phyloP scores from a whole-genome alignment of 2,113 vertebrate genomes.

The Xiphophorus maculatus region DNA sequence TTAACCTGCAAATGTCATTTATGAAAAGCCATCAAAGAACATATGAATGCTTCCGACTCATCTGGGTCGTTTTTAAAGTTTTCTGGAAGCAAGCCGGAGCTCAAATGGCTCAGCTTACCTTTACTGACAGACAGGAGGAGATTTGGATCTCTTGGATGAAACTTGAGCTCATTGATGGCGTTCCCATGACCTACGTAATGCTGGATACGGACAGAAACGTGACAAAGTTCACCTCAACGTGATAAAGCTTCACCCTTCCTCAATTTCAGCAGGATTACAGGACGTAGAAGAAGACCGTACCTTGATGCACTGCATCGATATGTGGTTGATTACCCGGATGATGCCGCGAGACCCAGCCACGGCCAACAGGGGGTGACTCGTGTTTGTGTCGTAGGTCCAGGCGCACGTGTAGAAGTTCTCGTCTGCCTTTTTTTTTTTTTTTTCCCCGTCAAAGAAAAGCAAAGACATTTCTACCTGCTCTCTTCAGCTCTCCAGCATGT shows the following conservation, averaged over 20 bases:
- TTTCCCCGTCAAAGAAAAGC: constrained; percentile 74
- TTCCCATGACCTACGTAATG: constrained; percentile 99
- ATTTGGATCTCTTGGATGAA: constrained; percentile 97
- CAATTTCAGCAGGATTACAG: background rate
- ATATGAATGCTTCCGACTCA: no score
- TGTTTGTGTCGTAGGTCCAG: constrained; percentile 98
- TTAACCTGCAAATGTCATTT: no score
- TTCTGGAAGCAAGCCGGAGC: background rate
- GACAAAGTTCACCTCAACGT: background rate
- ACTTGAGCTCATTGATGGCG: constrained; percentile 98
- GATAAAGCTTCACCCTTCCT: background rate
- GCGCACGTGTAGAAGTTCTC: constrained; percentile 99
- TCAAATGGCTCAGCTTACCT: constrained; percentile 81
- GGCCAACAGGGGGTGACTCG: constrained; percentile 94
- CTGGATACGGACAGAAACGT: constrained; percentile 65
- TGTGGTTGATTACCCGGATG: constrained; percentile 98
- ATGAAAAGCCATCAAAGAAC: background rate
- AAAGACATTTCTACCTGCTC: background rate
- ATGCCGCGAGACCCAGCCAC: constrained; percentile 97
- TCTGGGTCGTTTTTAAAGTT: background rate
- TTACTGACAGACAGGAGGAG: constrained; percentile 98
- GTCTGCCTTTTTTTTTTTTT: constrained; percentile 87
- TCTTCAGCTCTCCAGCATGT: background rate
- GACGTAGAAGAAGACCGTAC: constrained; percentile 60
- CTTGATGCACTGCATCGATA: constrained; percentile 99